Evolutionary conservation across 2,888 invertebrate genomes (phyloP).

Genomic region (Oxycera nigricornis): DNA sequence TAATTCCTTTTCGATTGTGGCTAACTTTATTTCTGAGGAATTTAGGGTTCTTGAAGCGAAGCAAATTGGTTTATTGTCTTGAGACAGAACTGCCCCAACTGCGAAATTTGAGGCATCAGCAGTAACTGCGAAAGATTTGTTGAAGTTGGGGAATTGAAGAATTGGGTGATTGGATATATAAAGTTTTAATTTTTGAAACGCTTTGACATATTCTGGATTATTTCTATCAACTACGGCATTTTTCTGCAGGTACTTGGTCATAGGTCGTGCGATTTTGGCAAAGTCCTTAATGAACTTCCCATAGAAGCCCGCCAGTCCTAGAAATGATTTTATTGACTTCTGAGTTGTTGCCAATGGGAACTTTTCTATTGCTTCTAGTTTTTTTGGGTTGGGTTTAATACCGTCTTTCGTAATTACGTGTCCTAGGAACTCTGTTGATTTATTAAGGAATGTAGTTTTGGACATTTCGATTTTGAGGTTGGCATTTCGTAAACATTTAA

Average conservation of each 20-base stretch:
- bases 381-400: conserved; percentile 52
- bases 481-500: conserved; percentile 46
- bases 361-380: conserved; percentile 49
- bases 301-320: conserved; percentile 40
- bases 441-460: conserved; percentile 32
- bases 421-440: conserved; percentile 48
- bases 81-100: not conserved
- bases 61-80: not conserved
- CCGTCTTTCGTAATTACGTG: conserved; percentile 52
- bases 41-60: not conserved
- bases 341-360: conserved; percentile 48
- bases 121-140: not conserved
- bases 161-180: not conserved
- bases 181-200: not conserved
- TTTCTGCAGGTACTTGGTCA: not conserved
- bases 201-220: not conserved
- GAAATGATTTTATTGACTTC: conserved; percentile 51
- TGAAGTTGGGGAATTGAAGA: not conserved
- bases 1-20: not conserved
- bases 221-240: not conserved
- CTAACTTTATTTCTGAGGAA: not conserved
- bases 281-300: conserved; percentile 24
- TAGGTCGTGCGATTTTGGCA: conserved; percentile 17
- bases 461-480: conserved; percentile 51
- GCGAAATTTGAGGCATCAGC: not conserved